A percentile compares a stretch with the other conserved stretches of the same genome.
Evolutionary conservation across 2,113 vertebrate species (phyloP).

Genomic region (Spheniscus mendiculus): DNA sequence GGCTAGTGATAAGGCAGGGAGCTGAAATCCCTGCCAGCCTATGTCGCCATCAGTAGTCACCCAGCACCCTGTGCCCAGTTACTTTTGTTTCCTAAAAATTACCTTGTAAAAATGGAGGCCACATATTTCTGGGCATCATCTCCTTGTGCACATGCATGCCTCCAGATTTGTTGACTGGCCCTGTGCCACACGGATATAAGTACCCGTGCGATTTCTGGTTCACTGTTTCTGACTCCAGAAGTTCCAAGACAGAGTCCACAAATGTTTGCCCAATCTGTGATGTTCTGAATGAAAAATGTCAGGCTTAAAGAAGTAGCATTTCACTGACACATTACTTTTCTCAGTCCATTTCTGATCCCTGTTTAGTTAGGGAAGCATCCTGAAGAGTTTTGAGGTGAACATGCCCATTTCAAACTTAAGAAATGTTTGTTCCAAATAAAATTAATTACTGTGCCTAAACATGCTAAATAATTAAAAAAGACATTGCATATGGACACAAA

Average conservation of each 20-base stretch:
- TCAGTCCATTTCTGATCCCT: not conserved
- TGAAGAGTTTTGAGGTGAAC: not conserved
- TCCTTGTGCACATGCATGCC: fast-evolving
- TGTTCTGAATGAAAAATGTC: not conserved
- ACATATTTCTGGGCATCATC: not conserved
- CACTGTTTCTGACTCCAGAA: not conserved
- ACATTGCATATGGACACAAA: not conserved
- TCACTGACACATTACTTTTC: not conserved
- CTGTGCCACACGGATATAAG: fast-evolving
- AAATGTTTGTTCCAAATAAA: not conserved
- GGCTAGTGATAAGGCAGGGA: not conserved
- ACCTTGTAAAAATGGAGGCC: not conserved
- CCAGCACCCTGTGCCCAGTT: not conserved
- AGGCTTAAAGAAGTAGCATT: not conserved
- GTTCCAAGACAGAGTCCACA: not conserved
- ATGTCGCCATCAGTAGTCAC: not conserved
- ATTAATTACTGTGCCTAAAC: not conserved
- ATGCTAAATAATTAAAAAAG: not conserved
- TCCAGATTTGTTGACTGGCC: not conserved
- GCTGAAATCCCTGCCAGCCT: not conserved
- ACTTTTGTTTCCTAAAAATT: not conserved
- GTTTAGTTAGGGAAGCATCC: not conserved
- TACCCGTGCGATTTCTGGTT: not conserved
- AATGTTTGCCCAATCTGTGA: not conserved
- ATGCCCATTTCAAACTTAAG: not conserved